Evolutionary conservation across 2,888 invertebrate species (phyloP).

Genomic region (Theretra japonica): DNA sequence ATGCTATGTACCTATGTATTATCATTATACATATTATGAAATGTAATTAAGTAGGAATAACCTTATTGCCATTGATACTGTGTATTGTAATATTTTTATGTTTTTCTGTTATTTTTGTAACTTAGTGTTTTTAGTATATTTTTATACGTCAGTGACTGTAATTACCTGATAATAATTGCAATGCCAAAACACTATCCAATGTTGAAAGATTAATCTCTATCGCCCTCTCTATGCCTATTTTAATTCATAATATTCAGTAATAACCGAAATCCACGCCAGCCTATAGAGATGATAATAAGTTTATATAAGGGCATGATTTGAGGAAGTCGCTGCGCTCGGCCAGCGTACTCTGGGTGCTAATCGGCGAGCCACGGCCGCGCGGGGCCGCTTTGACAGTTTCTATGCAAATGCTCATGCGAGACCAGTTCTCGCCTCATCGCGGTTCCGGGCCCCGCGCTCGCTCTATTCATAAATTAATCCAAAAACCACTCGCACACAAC

Average conservation of each 20-base stretch:
- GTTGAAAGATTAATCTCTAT: too few relatives aligned
- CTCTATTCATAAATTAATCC: constrained; percentile 70
- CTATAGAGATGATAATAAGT: constrained; percentile 18
- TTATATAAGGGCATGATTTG: constrained; percentile 23
- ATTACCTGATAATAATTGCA: too few relatives aligned
- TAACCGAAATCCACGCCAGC: constrained; percentile 11
- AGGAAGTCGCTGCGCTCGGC: constrained; percentile 38
- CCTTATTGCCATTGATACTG: too few relatives aligned
- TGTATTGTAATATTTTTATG: too few relatives aligned
- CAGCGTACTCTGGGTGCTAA: constrained; percentile 72
- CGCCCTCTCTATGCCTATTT: too few relatives aligned
- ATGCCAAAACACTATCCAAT: too few relatives aligned
- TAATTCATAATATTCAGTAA: neutral
- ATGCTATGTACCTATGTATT: neutral
- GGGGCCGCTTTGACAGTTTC: constrained; percentile 81
- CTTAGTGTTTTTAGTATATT: too few relatives aligned
- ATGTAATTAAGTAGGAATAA: too few relatives aligned
- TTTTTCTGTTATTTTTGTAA: too few relatives aligned
- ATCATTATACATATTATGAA: too few relatives aligned
- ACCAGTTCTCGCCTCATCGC: constrained; percentile 77
- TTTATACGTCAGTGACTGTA: too few relatives aligned
- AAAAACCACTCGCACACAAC: constrained; percentile 66
- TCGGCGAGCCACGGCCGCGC: constrained; percentile 61
- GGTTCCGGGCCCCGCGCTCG: constrained; percentile 77
- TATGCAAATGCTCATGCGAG: constrained; percentile 83